Conservation (phyloP, 2,113 vertebrate species). For the Tragelaphus scriptus region DNA sequence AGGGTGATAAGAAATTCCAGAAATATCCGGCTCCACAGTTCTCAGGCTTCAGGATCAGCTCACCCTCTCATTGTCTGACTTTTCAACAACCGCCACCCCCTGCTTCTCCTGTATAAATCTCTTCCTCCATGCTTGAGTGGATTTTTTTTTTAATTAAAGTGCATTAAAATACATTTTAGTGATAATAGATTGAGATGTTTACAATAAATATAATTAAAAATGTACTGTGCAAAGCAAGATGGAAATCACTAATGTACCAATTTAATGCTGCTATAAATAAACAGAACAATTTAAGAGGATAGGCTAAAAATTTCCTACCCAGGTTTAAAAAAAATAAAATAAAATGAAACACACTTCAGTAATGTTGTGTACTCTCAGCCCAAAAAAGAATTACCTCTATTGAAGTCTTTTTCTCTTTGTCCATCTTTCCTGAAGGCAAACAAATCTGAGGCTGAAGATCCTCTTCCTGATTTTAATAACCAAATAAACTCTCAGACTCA, state of each 20-base stretch:
- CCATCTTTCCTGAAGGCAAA: neutral
- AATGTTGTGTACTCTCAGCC: fast-evolving
- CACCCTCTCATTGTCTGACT: fast-evolving
- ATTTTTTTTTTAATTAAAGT: neutral
- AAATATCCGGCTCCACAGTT: neutral
- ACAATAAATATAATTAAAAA: neutral
- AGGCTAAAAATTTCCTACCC: neutral
- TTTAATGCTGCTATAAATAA: neutral
- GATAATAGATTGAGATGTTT: slow-evolving; percentile 10
- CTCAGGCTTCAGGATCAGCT: fast-evolving
- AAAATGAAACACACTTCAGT: neutral
- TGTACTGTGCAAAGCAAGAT: neutral
- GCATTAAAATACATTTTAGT: neutral
- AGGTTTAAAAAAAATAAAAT: neutral
- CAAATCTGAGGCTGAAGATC: fast-evolving
- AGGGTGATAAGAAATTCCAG: neutral
- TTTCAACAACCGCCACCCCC: neutral
- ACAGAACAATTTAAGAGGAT: neutral
- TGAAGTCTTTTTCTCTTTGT: neutral
- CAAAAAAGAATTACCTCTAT: neutral
- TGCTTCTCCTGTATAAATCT: neutral
- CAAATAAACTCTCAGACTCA: neutral
- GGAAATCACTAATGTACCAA: neutral
- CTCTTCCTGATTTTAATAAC: neutral
- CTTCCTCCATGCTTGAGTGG: neutral